Evolutionary conservation across 2,113 vertebrate genomes (phyloP).

Genomic region (Lepidothrix coronata): DNA sequence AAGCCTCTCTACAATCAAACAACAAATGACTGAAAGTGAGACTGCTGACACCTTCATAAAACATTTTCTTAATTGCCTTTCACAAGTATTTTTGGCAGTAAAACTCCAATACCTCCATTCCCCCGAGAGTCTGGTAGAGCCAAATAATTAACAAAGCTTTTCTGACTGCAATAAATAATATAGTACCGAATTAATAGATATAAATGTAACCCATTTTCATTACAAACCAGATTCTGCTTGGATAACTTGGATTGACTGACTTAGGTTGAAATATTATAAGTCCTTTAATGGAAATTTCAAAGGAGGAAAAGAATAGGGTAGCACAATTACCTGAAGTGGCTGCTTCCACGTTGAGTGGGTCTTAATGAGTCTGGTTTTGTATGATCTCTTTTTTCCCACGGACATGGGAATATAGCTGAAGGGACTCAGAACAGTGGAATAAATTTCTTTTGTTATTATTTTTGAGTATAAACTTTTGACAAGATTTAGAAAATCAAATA

Average conservation of each 20-base stretch:
- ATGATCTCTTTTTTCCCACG: neutral
- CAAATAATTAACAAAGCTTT: constrained; percentile 36
- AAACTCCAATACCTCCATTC: neutral
- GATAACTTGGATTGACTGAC: neutral
- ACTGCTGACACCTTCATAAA: neutral
- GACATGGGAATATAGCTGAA: neutral
- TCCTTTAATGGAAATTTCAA: neutral
- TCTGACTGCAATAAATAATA: constrained; percentile 23
- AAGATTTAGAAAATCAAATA: neutral
- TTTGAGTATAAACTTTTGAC: neutral
- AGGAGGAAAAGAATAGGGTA: neutral
- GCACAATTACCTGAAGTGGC: neutral
- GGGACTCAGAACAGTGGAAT: neutral
- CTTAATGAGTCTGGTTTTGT: neutral
- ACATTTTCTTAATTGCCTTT: constrained; percentile 18
- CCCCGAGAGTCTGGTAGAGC: neutral
- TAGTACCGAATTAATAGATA: neutral
- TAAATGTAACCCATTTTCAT: constrained; percentile 1
- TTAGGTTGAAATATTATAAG: neutral
- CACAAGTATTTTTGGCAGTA: neutral
- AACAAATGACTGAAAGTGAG: neutral
- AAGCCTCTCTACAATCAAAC: neutral
- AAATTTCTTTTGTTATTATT: neutral
- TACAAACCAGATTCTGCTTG: constrained; percentile 5
- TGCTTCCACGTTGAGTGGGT: neutral